phyloP scores from a whole-genome alignment of 2,888 invertebrate genomes.

The Brachynemurus nebulosus region DNA sequence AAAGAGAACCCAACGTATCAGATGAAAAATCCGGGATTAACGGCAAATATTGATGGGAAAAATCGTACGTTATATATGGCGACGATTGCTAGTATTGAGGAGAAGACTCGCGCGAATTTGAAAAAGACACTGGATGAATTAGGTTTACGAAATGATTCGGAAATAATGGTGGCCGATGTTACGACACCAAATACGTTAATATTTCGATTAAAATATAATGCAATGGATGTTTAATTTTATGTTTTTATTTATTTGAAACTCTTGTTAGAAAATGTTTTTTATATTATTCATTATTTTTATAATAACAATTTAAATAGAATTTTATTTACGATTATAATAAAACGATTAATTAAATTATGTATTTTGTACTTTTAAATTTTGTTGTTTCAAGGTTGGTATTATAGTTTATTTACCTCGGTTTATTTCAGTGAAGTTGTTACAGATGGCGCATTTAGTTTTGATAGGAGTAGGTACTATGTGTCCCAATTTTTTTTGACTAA shows the following conservation, averaged over 20 bases:
- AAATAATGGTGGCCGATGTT: slow-evolving; percentile 81
- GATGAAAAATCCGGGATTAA: slow-evolving; percentile 86
- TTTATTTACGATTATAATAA: too few species aligned
- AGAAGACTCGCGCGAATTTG: slow-evolving; percentile 75
- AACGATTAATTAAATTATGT: too few species aligned
- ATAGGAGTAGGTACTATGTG: too few species aligned
- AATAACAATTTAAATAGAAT: too few species aligned
- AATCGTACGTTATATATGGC: slow-evolving; percentile 90
- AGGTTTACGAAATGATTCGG: slow-evolving; percentile 69
- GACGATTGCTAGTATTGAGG: slow-evolving; percentile 81
- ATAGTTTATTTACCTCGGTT: too few species aligned
- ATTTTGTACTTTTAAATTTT: too few species aligned
- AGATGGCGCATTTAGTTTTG: too few species aligned
- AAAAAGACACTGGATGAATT: slow-evolving; percentile 75
- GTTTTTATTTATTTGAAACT: slow-evolving; percentile 33
- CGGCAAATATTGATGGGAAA: slow-evolving; percentile 66
- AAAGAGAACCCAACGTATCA: slow-evolving; percentile 65
- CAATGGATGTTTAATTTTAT: slow-evolving; percentile 13
- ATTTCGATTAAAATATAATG: slow-evolving; percentile 53
- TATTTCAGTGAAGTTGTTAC: too few species aligned
- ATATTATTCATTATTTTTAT: too few species aligned
- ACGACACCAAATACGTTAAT: slow-evolving; percentile 75
- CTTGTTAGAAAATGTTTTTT: too few species aligned
- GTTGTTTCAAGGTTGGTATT: too few species aligned
- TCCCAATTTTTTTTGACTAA: too few species aligned